phyloP scores from a whole-genome alignment of 1,140 invertebrate genomes.

The Drosophila grimshawi region DNA sequence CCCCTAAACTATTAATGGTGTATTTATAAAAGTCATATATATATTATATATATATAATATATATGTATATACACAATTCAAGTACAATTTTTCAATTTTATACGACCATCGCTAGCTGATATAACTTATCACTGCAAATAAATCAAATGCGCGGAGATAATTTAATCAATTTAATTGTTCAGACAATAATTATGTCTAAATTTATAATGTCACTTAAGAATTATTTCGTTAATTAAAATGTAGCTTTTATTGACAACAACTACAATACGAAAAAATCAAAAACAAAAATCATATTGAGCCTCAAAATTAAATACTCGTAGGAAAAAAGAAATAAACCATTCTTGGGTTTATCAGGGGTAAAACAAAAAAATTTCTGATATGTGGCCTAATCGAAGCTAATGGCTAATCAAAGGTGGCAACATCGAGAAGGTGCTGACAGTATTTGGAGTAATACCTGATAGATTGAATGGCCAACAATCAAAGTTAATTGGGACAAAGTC shows the following conservation, averaged over 20 bases:
- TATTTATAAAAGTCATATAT: conserved; percentile 47
- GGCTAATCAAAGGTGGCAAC: conserved; percentile 45
- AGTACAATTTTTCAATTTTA: conserved; percentile 43
- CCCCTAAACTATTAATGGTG: conserved; percentile 24
- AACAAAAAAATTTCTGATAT: conserved; percentile 32
- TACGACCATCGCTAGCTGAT: conserved; percentile 37
- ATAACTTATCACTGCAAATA: conserved; percentile 64
- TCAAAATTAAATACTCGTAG: conserved; percentile 20
- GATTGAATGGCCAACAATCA: conserved; percentile 37
- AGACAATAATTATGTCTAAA: conserved; percentile 82
- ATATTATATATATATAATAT: not conserved
- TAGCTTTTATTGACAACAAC: conserved; percentile 46
- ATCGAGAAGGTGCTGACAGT: conserved; percentile 3
- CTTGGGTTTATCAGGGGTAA: conserved; percentile 5
- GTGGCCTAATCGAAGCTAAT: conserved; percentile 51
- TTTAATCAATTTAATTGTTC: conserved; percentile 78
- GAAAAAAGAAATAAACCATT: conserved; percentile 13
- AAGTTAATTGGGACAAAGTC: conserved; percentile 43
- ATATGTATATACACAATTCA: not conserved
- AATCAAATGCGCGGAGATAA: conserved; percentile 73
- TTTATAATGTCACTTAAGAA: conserved; percentile 80
- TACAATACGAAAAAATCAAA: conserved; percentile 43
- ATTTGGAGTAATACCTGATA: conserved; percentile 21
- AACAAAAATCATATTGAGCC: conserved; percentile 56
- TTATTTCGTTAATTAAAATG: conserved; percentile 82